phyloP scores from a whole-genome alignment of 2,797 vertebrate species.

The Remorina albescens region DNA sequence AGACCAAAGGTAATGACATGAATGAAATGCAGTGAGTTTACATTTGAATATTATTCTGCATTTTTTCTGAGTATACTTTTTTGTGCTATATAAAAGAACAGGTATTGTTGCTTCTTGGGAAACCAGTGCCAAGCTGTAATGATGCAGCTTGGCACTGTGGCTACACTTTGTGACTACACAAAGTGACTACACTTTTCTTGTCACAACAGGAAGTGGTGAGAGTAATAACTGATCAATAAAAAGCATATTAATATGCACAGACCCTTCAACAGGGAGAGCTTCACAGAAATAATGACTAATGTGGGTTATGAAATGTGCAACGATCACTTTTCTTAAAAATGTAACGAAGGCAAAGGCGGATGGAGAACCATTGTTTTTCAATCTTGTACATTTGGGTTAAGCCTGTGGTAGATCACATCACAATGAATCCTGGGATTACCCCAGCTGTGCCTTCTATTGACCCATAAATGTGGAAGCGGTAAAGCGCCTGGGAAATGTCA shows the following conservation, averaged over 20 bases:
- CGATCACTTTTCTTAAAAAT: constrained; percentile 12
- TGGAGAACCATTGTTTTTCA: constrained; percentile 10
- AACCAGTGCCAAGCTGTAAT: constrained; percentile 62
- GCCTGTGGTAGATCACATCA: constrained; percentile 32
- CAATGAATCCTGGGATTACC: constrained; percentile 57
- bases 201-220: constrained; percentile 16
- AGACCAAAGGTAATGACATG: constrained; percentile 32
- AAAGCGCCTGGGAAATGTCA: constrained; percentile 69
- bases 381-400: constrained; percentile 4
- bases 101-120: constrained; percentile 43
- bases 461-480: constrained; percentile 42
- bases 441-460: constrained; percentile 53
- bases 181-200: too few relatives aligned
- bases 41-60: constrained; percentile 23
- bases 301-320: background rate
- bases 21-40: constrained; percentile 28
- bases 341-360: constrained; percentile 10
- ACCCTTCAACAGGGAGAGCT: constrained; percentile 7
- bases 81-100: constrained; percentile 38
- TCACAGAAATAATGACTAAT: background rate
- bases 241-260: constrained; percentile 28
- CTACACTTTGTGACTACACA: too few relatives aligned
- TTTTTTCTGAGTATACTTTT: constrained; percentile 30
- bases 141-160: too few relatives aligned
- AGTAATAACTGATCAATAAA: constrained; percentile 15